Evolutionary conservation across 2,113 vertebrate species (phyloP).

Genomic region (Phoxinus phoxinus): DNA sequence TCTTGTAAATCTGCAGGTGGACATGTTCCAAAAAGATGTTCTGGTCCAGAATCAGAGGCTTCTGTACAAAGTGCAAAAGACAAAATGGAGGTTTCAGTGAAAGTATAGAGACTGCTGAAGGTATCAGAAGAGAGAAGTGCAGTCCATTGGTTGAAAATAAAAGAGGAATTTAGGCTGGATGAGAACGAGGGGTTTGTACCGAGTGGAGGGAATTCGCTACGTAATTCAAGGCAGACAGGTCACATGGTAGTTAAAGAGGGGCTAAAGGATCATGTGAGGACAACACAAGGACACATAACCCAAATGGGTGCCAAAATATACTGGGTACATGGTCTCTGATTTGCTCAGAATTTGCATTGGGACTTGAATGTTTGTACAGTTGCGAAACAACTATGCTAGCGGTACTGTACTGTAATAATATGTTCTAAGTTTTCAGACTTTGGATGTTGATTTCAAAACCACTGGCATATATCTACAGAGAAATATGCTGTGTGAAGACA

Average conservation of each 20-base stretch:
- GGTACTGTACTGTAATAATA: not conserved
- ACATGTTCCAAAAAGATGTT: not conserved
- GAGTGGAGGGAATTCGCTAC: slow-evolving; percentile 12
- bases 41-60: not conserved
- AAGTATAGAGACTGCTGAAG: not conserved
- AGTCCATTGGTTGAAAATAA: slow-evolving; percentile 27
- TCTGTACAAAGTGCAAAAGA: not conserved
- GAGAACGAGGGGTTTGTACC: not conserved
- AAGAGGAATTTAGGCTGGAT: slow-evolving; percentile 31
- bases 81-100: not conserved
- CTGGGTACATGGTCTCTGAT: not conserved
- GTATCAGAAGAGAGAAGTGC: slow-evolving; percentile 37
- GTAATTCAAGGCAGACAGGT: slow-evolving; percentile 28
- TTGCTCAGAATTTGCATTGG: not conserved
- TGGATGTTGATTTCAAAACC: not conserved
- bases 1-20: slow-evolving; percentile 7
- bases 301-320: not conserved
- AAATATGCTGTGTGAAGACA: not conserved
- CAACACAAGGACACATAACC: slow-evolving; percentile 12
- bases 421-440: not conserved
- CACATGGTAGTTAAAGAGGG: slow-evolving; percentile 26
- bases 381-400: not conserved
- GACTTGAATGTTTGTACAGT: not conserved
- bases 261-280: slow-evolving; percentile 41
- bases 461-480: not conserved